Evolutionary conservation across 2,797 vertebrate species (phyloP).

Genomic region (Carcharodon carcharias): DNA sequence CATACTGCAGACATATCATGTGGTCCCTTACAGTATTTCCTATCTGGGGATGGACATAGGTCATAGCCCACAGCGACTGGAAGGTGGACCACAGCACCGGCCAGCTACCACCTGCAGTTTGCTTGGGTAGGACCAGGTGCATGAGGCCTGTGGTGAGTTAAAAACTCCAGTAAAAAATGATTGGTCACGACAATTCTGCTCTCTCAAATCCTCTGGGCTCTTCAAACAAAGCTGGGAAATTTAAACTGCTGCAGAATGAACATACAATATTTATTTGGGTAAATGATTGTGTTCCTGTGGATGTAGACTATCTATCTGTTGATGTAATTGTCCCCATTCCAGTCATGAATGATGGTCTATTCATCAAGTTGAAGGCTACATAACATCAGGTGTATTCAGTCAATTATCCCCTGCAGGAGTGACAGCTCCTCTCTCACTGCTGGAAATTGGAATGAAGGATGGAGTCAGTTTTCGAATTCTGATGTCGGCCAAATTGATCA

Average conservation of each 20-base stretch:
- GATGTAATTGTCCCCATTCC: background rate
- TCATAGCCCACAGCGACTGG: no score
- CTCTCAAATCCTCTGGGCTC: background rate
- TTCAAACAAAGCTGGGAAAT: background rate
- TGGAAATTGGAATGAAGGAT: background rate
- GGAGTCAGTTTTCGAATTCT: background rate
- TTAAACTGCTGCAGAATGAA: background rate
- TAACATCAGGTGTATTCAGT: background rate
- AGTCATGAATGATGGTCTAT: background rate
- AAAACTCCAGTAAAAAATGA: no score
- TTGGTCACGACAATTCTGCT: background rate
- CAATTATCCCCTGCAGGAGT: background rate
- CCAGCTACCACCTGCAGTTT: background rate
- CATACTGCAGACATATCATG: no score
- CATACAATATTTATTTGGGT: background rate
- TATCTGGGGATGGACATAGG: no score
- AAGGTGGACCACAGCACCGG: no score
- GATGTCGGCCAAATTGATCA: background rate
- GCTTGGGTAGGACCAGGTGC: background rate
- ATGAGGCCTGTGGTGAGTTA: background rate
- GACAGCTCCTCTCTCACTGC: background rate
- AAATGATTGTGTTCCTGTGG: background rate
- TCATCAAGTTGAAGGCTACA: background rate
- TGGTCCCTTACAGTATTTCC: no score
- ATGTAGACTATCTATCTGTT: background rate